Evolutionary conservation across 2,113 vertebrate genomes (phyloP).

Genomic region (Aspidoscelis tigris): DNA sequence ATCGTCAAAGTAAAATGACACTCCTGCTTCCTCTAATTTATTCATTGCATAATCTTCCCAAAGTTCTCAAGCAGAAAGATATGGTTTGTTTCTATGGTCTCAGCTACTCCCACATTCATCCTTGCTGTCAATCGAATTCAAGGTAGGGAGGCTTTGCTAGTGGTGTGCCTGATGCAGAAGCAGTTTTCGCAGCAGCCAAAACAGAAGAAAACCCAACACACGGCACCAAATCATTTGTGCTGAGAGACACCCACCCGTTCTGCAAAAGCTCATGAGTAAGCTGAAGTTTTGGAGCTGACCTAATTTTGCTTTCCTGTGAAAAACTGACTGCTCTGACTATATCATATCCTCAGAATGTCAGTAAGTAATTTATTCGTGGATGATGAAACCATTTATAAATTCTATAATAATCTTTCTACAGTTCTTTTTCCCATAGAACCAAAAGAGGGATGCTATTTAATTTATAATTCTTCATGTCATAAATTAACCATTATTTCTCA

Average conservation of each 20-base stretch:
- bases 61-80: slow-evolving; percentile 22
- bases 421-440: neutral
- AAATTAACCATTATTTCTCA: neutral
- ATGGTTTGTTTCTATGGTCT: slow-evolving; percentile 24
- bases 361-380: neutral
- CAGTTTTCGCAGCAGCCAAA: slow-evolving; percentile 46
- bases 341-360: neutral
- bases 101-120: slow-evolving; percentile 8
- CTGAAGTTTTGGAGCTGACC: slow-evolving; percentile 23
- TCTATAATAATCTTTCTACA: neutral
- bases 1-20: neutral
- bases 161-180: slow-evolving; percentile 30
- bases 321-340: neutral
- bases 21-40: neutral
- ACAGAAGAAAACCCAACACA: slow-evolving; percentile 31
- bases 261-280: slow-evolving; percentile 27
- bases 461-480: neutral
- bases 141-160: slow-evolving; percentile 47
- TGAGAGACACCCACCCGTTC: slow-evolving; percentile 4
- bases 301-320: slow-evolving; percentile 26
- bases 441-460: neutral
- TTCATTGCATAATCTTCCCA: slow-evolving; percentile 13
- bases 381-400: neutral
- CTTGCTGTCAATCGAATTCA: slow-evolving; percentile 50
- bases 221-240: neutral